A percentile compares a stretch with the other conserved stretches of the same genome.
Evolutionary conservation across 1,140 invertebrate species (phyloP).

Genomic region (Drosophila navojoa): DNA sequence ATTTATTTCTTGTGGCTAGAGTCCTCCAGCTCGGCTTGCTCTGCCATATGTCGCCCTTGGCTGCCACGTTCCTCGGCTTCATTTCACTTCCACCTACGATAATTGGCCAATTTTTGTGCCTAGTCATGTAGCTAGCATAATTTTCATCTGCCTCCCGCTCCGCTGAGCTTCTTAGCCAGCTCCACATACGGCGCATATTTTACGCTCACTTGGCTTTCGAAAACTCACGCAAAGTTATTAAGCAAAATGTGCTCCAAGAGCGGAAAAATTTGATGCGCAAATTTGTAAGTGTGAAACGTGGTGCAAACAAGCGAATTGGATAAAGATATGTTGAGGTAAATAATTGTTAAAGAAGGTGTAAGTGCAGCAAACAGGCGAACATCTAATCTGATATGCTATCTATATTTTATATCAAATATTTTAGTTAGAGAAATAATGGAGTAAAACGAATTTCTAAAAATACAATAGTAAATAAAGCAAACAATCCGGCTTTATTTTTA

Average conservation of each 20-base stretch:
- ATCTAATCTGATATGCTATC: no score
- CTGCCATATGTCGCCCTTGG: conserved; percentile 45
- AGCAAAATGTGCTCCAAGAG: not conserved
- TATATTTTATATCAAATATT: no score
- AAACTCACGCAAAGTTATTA: conserved; percentile 37
- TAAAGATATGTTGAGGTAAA: no score
- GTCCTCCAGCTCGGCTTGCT: conserved; percentile 1
- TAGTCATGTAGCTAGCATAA: conserved; percentile 70
- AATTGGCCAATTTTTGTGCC: conserved; percentile 66
- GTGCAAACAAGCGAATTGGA: not conserved
- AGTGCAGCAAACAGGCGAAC: no score
- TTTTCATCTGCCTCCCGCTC: conserved; percentile 35
- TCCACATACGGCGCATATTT: conserved; percentile 47
- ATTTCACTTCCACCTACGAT: conserved; percentile 22
- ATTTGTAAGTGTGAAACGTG: not conserved
- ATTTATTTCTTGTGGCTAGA: not conserved
- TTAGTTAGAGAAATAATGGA: not conserved
- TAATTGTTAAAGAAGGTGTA: no score
- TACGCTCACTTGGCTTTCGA: conserved; percentile 55
- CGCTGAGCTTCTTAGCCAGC: not conserved
- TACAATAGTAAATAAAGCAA: no score
- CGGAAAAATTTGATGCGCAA: not conserved
- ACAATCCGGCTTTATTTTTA: no score
- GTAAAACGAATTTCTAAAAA: not conserved
- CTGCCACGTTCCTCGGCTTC: not conserved